Base-by-base conservation (phyloP, 2,888 invertebrate species). In the Polylopha cassiicola region DNA sequence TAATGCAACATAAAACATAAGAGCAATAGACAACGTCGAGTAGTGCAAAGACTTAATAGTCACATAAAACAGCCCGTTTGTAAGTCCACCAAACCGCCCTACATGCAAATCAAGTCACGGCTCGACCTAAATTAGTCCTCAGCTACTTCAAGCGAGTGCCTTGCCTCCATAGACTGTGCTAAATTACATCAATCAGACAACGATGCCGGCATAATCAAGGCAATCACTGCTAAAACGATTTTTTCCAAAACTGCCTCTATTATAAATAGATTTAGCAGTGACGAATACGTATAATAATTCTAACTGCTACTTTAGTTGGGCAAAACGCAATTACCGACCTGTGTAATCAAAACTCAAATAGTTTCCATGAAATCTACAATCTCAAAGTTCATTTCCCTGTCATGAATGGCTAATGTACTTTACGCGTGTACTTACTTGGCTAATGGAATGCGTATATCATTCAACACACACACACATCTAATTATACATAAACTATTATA, bases 91-190 rank as follows among this genome's bases (percentile, higher is more conserved):
- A 51, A 63, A 61, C 62, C 63, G 70, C 67, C 73, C 72, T 68
- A 73, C 73, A 80, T 76, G 76, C 77, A 79, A 79, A 80, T 78
- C 73, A 65, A 79, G 79, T 80, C 81, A 81, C 79, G 75, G 71
- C 58, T 58, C 67, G 68, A 73, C 75, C 79, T 75, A 71, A 78
- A 80, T 78, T 72, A 73, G 70, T 58, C 60, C 47, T 58, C 48
- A 55, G 61, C 58, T 65, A 68, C 64, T 64, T 68, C 63, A 65
- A 62, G 55, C 61, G 58, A 65, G 65, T 68, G 65, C 72, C 59
- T 70, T 68, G 61, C 51, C 55, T 51, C 52, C 57, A 59, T 53
- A 53, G 55, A 54, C 60, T 72, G 58, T 63, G 60, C 55, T 65
- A 67, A 70, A 81, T 80, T 76, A 77, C 63, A 57, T 65, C 61